Conservation (phyloP, 2,888 invertebrate species). For the Stenolophus ochropezus region DNA sequence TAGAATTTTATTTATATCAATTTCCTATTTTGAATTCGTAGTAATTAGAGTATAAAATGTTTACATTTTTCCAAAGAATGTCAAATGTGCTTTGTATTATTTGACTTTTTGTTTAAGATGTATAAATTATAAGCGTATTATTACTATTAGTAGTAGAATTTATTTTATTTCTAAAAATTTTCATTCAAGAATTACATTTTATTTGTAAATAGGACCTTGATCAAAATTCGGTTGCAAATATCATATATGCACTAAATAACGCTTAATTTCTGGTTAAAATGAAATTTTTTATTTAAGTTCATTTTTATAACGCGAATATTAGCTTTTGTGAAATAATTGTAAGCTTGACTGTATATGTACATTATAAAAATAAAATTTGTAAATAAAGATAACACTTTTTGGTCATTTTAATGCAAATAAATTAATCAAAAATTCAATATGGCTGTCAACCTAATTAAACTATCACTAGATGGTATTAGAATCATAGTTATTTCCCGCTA, state of each 20-base stretch:
- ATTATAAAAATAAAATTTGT: conserved; percentile 47
- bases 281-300: conserved; percentile 5
- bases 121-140: background rate
- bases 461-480: too few relatives aligned
- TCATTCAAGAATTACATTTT: too few relatives aligned
- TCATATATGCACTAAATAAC: background rate
- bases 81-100: background rate
- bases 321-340: conserved; percentile 51
- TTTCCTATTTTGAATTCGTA: background rate
- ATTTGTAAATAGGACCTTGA: background rate
- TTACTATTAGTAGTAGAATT: background rate
- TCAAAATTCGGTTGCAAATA: background rate
- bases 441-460: too few relatives aligned
- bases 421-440: too few relatives aligned
- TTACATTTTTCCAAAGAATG: background rate
- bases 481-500: too few relatives aligned
- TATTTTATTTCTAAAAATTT: background rate
- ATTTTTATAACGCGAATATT: conserved; percentile 3
- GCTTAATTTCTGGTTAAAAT: background rate
- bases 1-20: background rate
- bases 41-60: background rate
- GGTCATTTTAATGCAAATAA: too few relatives aligned
- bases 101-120: background rate
- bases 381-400: conserved; percentile 22
- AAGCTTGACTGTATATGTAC: conserved; percentile 39